Conservation (phyloP, 2,113 vertebrate species). For the Telmatochromis sp. region DNA sequence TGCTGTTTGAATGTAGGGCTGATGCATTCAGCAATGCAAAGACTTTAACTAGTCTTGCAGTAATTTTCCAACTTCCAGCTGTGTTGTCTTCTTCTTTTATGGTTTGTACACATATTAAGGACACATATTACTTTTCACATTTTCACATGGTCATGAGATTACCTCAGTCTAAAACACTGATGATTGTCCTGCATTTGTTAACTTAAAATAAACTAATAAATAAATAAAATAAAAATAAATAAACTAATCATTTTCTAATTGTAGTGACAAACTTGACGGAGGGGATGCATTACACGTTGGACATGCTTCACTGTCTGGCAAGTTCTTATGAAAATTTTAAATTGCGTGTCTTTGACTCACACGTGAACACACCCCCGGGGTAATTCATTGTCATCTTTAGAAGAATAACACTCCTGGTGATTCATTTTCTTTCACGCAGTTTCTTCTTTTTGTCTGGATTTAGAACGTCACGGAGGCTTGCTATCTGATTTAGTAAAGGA, state of each 20-base stretch:
- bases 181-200: neutral
- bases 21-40: neutral
- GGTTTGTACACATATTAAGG: neutral
- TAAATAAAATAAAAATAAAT: neutral
- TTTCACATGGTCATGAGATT: neutral
- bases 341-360: neutral
- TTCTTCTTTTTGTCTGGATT: neutral
- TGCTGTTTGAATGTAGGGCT: neutral
- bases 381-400: neutral
- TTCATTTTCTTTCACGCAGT: neutral
- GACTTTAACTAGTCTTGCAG: neutral
- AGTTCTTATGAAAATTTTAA: neutral
- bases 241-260: neutral
- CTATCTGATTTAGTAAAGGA: neutral
- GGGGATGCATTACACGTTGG: neutral
- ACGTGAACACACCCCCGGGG: neutral
- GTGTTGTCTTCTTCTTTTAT: neutral
- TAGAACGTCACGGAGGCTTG: neutral
- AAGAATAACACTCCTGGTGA: neutral
- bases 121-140: neutral
- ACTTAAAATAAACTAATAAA: neutral
- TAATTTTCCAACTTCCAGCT: slow-evolving; percentile 10
- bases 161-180: accelerated
- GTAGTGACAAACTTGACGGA: neutral
- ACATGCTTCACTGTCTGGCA: slow-evolving; percentile 18